phyloP scores from a whole-genome alignment of 2,797 vertebrate species.

The Selene dorsalis region DNA sequence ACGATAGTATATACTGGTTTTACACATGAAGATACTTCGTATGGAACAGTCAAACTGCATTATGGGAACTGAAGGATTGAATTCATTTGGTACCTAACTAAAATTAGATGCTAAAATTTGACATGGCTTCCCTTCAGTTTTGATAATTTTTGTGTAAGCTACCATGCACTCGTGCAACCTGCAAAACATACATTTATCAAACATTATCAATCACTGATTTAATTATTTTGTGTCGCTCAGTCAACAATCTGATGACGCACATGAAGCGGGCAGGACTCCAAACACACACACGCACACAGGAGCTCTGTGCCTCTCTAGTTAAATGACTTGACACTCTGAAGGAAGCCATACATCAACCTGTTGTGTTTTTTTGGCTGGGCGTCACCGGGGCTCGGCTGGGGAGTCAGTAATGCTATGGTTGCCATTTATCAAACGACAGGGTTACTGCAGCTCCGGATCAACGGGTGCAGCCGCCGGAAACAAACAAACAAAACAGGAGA shows the following conservation, averaged over 20 bases:
- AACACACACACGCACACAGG: constrained; percentile 10
- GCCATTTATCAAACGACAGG: constrained; percentile 83
- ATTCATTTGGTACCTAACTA: not conserved
- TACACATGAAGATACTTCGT: too few species aligned
- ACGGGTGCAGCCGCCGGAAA: constrained; percentile 67
- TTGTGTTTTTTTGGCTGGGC: constrained; percentile 73
- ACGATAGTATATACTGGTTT: not conserved
- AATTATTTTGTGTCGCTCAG: constrained; percentile 1
- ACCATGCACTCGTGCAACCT: too few species aligned
- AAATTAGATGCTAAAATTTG: not conserved
- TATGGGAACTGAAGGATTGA: not conserved
- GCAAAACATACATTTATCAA: constrained; percentile 6
- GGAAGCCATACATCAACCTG: constrained; percentile 81
- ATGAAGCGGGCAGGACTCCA: constrained; percentile 22
- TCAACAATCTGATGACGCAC: constrained; percentile 25
- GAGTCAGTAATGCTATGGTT: constrained; percentile 76
- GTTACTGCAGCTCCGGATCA: constrained; percentile 74
- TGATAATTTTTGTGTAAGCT: not conserved
- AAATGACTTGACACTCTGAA: constrained; percentile 76
- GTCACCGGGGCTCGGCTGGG: constrained; percentile 65
- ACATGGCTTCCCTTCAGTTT: not conserved
- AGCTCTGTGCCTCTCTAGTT: constrained; percentile 45
- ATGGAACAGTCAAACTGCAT: too few species aligned
- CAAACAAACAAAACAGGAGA: constrained; percentile 73
- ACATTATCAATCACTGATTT: not conserved